Percentiles rank a stretch among this genome's conserved stretches.
These are phyloP conservation scores for Adineta ricciae DNA, from an alignment of 2,888 invertebrate genomes.

Conservation along the genomic window DNA sequence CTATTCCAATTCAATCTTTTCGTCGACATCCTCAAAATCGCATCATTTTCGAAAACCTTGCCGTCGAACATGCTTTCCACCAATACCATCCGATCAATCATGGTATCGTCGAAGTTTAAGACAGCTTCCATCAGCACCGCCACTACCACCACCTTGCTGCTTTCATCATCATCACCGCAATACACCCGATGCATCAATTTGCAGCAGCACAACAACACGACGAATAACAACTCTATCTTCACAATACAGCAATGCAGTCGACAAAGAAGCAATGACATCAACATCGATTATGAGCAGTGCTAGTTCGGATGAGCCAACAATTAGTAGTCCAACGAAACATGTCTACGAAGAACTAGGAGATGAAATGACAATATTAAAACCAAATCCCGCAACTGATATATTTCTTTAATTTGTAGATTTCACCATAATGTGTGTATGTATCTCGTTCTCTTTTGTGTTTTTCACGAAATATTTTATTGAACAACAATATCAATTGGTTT, in stretches of 20 bases:
- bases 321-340: neutral
- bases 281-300: neutral
- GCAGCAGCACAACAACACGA: neutral
- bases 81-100: neutral
- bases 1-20: conserved; percentile 5
- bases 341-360: neutral
- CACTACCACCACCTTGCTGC: neutral
- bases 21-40: neutral
- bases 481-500: no score
- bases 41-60: neutral
- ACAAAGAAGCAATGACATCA: neutral
- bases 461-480: neutral
- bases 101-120: neutral
- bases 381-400: neutral
- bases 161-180: neutral
- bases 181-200: neutral
- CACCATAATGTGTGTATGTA: neutral
- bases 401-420: neutral
- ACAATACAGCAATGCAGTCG: neutral
- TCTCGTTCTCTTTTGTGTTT: neutral
- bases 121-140: neutral
- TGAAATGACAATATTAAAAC: neutral
- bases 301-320: neutral
- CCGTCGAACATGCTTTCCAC: neutral
- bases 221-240: neutral